Conservation (phyloP, 2,797 vertebrate species). For the Falco rusticolus region DNA sequence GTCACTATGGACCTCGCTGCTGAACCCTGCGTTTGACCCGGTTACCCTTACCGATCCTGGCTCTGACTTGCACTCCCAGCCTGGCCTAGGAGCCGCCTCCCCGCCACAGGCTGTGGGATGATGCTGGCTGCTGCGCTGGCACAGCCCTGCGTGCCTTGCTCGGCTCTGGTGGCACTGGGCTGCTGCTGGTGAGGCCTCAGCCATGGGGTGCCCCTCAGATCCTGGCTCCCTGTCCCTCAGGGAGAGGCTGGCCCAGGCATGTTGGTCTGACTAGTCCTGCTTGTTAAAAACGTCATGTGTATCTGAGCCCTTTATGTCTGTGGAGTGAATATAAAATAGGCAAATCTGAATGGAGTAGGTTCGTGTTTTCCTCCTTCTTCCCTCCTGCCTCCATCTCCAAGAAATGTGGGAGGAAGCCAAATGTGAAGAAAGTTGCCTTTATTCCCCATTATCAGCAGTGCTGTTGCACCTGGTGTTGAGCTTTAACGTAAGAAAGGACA, state of each 20-base stretch:
- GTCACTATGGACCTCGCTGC: fast-evolving
- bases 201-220: background rate
- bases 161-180: background rate
- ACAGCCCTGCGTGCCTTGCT: fast-evolving
- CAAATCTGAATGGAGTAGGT: background rate
- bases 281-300: fast-evolving
- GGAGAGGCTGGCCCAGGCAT: background rate
- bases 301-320: fast-evolving
- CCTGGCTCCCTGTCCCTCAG: background rate
- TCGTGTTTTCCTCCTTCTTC: background rate
- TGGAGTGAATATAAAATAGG: background rate
- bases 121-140: no score
- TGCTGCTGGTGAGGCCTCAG: background rate
- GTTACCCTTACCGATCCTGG: background rate
- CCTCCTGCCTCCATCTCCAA: fast-evolving
- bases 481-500: background rate
- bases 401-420: background rate
- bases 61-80: background rate
- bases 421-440: slow-evolving; percentile 13
- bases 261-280: background rate
- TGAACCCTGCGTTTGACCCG: background rate
- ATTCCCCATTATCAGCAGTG: background rate
- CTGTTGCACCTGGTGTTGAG: slow-evolving; percentile 11
- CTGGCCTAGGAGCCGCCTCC: background rate
- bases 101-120: fast-evolving